phyloP scores from a whole-genome alignment of 2,113 vertebrate genomes.

The Callipepla squamata region DNA sequence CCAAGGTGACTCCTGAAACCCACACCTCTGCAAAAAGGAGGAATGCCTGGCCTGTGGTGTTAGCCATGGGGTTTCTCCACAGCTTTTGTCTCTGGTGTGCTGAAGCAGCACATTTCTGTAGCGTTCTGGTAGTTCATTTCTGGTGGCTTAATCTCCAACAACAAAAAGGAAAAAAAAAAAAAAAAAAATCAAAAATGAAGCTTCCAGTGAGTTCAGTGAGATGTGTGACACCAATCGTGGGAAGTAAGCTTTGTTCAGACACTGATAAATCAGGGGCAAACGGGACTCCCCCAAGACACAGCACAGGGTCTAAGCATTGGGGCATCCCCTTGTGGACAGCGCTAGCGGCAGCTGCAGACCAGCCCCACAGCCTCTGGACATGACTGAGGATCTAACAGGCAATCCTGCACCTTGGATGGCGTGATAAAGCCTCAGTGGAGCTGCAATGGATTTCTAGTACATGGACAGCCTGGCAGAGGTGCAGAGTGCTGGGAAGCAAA shows the following conservation, averaged over 20 bases:
- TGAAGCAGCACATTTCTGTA: background rate
- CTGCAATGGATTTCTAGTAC: background rate
- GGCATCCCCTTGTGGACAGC: background rate
- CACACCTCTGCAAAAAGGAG: slow-evolving; percentile 47
- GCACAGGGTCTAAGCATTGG: background rate
- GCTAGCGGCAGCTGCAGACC: background rate
- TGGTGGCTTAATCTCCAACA: slow-evolving; percentile 12
- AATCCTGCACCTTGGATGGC: background rate
- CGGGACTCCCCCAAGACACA: rapidly evolving
- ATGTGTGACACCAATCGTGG: background rate
- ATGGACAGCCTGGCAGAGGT: background rate
- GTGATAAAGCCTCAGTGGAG: too few species aligned
- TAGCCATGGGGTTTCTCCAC: slow-evolving; percentile 45
- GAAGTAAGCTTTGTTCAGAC: background rate
- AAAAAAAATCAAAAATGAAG: background rate
- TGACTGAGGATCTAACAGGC: background rate
- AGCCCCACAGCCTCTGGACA: too few species aligned
- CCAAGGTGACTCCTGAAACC: slow-evolving; percentile 22
- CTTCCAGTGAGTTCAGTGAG: background rate
- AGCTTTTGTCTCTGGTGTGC: slow-evolving; percentile 67
- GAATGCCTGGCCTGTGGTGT: background rate
- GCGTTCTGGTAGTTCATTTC: slow-evolving; percentile 56
- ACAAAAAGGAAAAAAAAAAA: background rate
- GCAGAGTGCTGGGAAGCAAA: rapidly evolving
- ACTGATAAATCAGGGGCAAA: rapidly evolving